Base-by-base conservation (phyloP, 2,797 vertebrate genomes). In the Scleropages formosus region DNA sequence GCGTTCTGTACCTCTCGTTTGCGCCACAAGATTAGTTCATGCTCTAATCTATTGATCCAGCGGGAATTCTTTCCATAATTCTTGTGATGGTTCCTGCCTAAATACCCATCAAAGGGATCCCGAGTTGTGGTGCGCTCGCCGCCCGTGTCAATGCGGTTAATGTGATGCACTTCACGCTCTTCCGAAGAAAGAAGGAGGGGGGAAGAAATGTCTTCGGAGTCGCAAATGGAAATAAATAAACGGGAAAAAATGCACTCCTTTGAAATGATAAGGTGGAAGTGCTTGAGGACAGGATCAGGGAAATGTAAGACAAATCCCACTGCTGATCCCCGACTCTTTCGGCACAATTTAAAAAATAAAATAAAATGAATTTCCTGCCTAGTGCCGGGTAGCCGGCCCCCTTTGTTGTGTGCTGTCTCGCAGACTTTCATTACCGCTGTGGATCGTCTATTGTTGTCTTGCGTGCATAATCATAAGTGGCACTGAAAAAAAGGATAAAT, bases 91-190 rank as follows among this genome's bases (percentile, higher is more conserved):
- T 82, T 85, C 88, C 85, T 83, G 85, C 86, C 87, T 90, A 90
- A 90, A 89, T 82, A 85, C 83, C 85, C 87, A 88, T 91, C 89
- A 89, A 89, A 88, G 15, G 83, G 84, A 53, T 83, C 82, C 80
- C 78, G 83, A n/a, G 82, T 78, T 79, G 76, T 47, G 72, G 16
- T 49, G 8, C 11, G 26, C 83, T 84, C 82, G 83, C 86, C 86
- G 85, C 90, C 88, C 90, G 82, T 88, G 87, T 91, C 90, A 89
- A 86, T 88, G 85, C 86, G 84, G 85, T 86, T 90, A 88, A 89
- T 87, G 87, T 79, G 79, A 87, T 87, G 84, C 85, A 84, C 86
- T 88, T 88, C 82, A 87, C 83, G 64, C 77, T 81, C 83, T 74
- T 75, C 65, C 79, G 69, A 74, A 80, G 75, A 84, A 81, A 73